phyloP scores from a whole-genome alignment of 1,140 invertebrate genomes.

The Cyrtorhinus lividipennis region DNA sequence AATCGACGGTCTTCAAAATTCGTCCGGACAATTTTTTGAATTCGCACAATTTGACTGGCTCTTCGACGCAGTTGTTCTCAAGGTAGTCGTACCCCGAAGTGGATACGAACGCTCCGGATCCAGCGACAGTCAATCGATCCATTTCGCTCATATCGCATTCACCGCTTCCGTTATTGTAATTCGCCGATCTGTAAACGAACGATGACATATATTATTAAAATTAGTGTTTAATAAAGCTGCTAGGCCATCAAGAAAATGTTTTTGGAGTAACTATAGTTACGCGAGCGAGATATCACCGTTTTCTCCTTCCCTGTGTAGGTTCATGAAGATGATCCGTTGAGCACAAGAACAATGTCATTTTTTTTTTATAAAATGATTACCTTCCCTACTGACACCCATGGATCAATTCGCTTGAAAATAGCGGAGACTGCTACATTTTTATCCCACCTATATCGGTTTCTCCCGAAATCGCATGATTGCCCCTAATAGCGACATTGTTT shows the following conservation, averaged over 20 bases:
- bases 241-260: no score
- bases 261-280: no score
- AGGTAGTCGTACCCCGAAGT: slow-evolving; percentile 54
- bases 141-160: slow-evolving; percentile 77
- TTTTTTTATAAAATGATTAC: no score
- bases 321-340: no score
- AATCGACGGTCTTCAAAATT: slow-evolving; percentile 86
- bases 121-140: slow-evolving; percentile 73
- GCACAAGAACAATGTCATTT: no score
- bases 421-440: no score
- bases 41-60: slow-evolving; percentile 79
- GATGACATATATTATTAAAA: slow-evolving; percentile 23
- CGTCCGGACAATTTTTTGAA: slow-evolving; percentile 76
- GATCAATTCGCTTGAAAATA: no score
- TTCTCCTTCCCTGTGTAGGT: no score
- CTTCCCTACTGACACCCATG: no score
- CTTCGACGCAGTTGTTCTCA: slow-evolving; percentile 80
- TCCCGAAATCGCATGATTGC: neutral
- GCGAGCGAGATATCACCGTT: no score
- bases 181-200: slow-evolving; percentile 61
- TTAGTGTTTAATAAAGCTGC: no score
- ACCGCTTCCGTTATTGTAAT: slow-evolving; percentile 70
- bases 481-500: neutral
- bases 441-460: no score
- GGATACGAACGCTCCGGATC: slow-evolving; percentile 53